phyloP scores from a whole-genome alignment of 1,140 invertebrate species.

The Varroa destructor region DNA sequence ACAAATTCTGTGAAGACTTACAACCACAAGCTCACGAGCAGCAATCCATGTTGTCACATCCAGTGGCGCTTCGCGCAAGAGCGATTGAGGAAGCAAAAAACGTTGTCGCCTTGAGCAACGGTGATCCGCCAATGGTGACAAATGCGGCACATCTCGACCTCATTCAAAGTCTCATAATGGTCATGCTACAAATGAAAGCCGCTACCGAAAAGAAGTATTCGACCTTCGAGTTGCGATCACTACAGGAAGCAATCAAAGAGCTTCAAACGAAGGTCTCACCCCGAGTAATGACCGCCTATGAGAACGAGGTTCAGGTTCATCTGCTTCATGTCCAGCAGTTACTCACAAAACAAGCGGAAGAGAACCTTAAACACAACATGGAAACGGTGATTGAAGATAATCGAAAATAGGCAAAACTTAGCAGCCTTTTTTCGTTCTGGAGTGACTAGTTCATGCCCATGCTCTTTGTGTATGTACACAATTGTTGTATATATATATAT shows the following conservation, averaged over 20 bases:
- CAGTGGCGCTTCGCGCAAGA: not conserved
- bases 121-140: constrained; percentile 19
- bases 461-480: too few species aligned
- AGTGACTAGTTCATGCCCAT: too few species aligned
- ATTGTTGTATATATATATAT: too few species aligned
- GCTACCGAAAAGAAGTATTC: constrained; percentile 21
- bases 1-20: constrained; percentile 58
- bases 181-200: constrained; percentile 3
- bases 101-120: constrained; percentile 9
- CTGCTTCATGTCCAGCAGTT: constrained; percentile 41
- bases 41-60: constrained; percentile 23
- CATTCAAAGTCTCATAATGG: constrained; percentile 7
- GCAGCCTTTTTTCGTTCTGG: too few species aligned
- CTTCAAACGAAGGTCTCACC: constrained; percentile 9
- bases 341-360: not conserved
- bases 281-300: constrained; percentile 37
- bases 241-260: constrained; percentile 23
- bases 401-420: not conserved
- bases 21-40: constrained; percentile 12
- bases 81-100: constrained; percentile 19
- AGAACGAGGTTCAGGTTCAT: constrained; percentile 43
- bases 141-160: constrained; percentile 21
- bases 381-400: not conserved
- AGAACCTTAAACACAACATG: not conserved
- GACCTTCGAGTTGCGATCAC: constrained; percentile 12